A percentile compares a stretch with the other conserved stretches of the same genome.
Conservation (phyloP, 2,797 vertebrate species). For the Todus mexicanus region DNA sequence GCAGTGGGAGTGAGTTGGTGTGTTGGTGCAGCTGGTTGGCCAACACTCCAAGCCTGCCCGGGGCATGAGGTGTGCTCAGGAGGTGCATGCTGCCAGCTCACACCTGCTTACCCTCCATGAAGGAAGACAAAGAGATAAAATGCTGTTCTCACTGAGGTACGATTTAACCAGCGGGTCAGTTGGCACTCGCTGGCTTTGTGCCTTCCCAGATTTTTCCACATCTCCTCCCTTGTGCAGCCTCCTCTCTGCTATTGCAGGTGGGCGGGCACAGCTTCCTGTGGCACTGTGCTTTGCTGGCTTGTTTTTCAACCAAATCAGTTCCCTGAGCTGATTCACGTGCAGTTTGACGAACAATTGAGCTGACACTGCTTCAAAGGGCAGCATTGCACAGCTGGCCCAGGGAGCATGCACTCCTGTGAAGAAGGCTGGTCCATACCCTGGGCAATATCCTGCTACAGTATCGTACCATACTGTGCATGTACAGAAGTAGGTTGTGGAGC, state of each 20-base stretch:
- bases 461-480: accelerated
- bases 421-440: background rate
- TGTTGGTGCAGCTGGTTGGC: background rate
- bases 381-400: background rate
- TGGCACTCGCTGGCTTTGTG: background rate
- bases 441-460: background rate
- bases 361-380: background rate
- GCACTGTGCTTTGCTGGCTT: background rate
- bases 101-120: background rate
- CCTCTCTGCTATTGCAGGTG: background rate
- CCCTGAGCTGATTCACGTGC: background rate
- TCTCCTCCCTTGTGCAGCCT: background rate
- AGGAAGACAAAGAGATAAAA: background rate
- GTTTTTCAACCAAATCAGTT: background rate
- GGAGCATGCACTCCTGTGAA: background rate
- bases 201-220: background rate
- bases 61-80: background rate
- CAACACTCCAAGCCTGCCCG: accelerated
- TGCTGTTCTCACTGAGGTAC: accelerated
- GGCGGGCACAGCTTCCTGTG: background rate
- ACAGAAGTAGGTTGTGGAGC: background rate
- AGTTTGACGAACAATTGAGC: background rate
- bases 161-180: accelerated
- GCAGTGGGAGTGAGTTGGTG: background rate
- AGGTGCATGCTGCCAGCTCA: background rate